These are phyloP conservation scores for Drosophila erecta DNA, from an alignment of 1,140 invertebrate species.

Conservation along the genomic window DNA sequence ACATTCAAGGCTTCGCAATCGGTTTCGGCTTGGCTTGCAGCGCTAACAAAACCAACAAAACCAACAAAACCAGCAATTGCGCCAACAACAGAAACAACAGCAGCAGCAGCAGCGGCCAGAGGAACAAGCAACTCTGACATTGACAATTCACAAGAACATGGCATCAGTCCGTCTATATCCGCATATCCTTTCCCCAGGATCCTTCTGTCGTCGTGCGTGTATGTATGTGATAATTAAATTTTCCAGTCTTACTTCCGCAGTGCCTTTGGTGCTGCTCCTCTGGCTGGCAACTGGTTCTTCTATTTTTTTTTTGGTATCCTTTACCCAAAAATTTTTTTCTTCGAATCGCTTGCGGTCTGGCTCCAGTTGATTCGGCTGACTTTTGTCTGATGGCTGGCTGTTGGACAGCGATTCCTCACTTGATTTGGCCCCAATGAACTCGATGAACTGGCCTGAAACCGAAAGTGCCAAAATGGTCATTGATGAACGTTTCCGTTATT, in stretches of 20 bases:
- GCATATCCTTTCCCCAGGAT: background rate
- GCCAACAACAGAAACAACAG: conserved; percentile 10
- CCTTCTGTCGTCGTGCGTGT: conserved; percentile 2
- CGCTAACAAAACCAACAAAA: conserved; percentile 57
- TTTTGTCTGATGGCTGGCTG: conserved; percentile 33
- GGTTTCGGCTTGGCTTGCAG: conserved; percentile 46
- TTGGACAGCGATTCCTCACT: conserved; percentile 33
- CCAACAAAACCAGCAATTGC: conserved; percentile 13
- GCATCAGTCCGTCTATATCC: conserved; percentile 45
- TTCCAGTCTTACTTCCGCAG: conserved; percentile 69
- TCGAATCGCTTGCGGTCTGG: conserved; percentile 40
- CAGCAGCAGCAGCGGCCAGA: conserved; percentile 1
- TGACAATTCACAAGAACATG: conserved; percentile 70
- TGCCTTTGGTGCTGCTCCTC: conserved; percentile 31
- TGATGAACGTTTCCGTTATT: conserved; percentile 71
- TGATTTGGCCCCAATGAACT: conserved; percentile 61
- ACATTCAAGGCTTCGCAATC: conserved; percentile 45
- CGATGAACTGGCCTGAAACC: conserved; percentile 62
- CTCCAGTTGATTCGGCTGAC: conserved; percentile 49
- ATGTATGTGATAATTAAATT: conserved; percentile 73
- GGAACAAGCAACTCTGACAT: conserved; percentile 60
- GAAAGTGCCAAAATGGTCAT: conserved; percentile 73
- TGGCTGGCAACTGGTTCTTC: conserved; percentile 4
- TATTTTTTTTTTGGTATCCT: conserved; percentile 5
- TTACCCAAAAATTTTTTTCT: conserved; percentile 6